A percentile compares a stretch with the other conserved stretches of the same genome.
Evolutionary conservation across 2,888 invertebrate genomes (phyloP).

Genomic region (Mayetiola destructor): DNA sequence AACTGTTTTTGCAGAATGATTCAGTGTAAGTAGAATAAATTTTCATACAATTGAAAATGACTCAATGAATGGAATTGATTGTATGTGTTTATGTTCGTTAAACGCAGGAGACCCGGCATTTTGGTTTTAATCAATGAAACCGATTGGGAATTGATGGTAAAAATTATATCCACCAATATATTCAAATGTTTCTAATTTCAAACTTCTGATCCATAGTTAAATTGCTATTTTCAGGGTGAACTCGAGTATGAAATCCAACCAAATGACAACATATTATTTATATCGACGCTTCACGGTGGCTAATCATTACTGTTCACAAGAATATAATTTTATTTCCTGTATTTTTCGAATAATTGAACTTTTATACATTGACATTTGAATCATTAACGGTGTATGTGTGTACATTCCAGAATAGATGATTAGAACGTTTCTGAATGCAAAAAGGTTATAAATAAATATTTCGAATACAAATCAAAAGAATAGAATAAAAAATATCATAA

Average conservation of each 20-base stretch:
- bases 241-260: conserved; percentile 52
- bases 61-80: conserved; percentile 19
- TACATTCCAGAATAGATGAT: no score
- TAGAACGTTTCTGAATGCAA: no score
- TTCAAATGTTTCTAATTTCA: neutral
- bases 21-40: conserved; percentile 29
- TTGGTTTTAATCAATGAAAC: conserved; percentile 85
- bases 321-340: no score
- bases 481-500: no score
- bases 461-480: no score
- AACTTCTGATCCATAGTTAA: conserved; percentile 28
- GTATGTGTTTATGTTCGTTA: conserved; percentile 33
- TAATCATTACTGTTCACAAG: conserved; percentile 29
- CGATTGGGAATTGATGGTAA: conserved; percentile 77
- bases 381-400: no score
- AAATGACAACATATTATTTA: conserved; percentile 61
- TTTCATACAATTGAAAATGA: neutral
- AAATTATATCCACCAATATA: neutral
- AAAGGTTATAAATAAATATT: no score
- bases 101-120: conserved; percentile 63
- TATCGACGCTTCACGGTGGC: conserved; percentile 74
- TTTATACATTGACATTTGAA: no score
- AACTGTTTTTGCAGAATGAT: conserved; percentile 43
- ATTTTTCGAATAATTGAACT: no score
- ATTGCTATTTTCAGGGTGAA: conserved; percentile 44